Evolutionary conservation across 2,888 invertebrate genomes (phyloP), one percentile per base, ranked within the genome.

Genomic region (Cheiracanthium punctorium): DNA sequence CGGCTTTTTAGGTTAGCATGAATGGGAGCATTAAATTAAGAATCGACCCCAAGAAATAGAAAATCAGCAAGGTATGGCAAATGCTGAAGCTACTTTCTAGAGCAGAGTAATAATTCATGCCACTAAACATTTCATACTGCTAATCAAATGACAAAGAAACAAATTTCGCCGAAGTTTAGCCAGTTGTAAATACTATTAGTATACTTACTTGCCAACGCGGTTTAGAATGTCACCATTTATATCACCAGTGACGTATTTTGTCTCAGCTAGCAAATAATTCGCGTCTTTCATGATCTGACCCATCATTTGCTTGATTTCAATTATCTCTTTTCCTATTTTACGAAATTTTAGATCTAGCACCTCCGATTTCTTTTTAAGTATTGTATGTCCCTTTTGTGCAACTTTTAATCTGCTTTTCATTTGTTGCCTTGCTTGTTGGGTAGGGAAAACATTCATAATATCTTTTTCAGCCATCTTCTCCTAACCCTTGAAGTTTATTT

Each of bases 311-410:
- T 84, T 84, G 0, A 79, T 71, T 33, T 80, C 32, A 29, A 80
- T 67, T n/a, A 85, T 80, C 33, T 80, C 80, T 29, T 64, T 58
- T 8, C 74, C 80, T n/a, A 85, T 33, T n/a, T 80, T 80, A 17
- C 75, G 41, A 30, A 74, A 85, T 10, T 58, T 52, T 43, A 85
- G 74, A 29, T 80, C 48, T 1, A 85, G 58, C 0, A 65, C 70
- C 24, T 85, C 80, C 0, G 37, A 24, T 37, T 85, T 85, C 29
- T 28, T 74, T 43, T 85, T 80, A 20, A 85, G n/a, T n/a, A 85
- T 69, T 1, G 64, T 30, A 10, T 80, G 64, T 0, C 85, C 85
- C 29, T 64, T 75, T 20, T 80, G 41, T 5, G 85, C 80, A 0
- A 58, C 72, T 69, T 48, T 69, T 33, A 70, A 10, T 14, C 67